Evolutionary conservation across 2,888 invertebrate genomes (phyloP).

Genomic region (Cerastoderma edule): DNA sequence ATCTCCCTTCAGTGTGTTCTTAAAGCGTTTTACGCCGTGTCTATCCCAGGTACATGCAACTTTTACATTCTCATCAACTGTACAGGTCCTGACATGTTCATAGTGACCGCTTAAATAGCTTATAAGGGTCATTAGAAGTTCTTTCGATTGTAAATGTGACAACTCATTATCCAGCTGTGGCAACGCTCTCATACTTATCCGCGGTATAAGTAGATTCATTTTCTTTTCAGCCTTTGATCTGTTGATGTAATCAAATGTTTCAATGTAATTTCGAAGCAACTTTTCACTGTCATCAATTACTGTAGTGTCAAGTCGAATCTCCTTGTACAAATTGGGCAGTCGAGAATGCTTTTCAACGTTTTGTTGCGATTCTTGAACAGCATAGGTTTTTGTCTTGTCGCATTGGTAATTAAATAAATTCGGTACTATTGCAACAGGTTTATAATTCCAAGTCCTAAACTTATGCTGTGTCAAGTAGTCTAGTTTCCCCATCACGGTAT

Average conservation of each 20-base stretch:
- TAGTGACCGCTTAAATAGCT: slow-evolving; percentile 43
- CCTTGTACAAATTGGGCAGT: slow-evolving; percentile 45
- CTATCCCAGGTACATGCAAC: slow-evolving; percentile 92
- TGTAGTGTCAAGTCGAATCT: slow-evolving; percentile 78
- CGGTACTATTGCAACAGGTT: slow-evolving; percentile 47
- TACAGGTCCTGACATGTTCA: slow-evolving; percentile 74
- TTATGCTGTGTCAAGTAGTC: slow-evolving; percentile 59
- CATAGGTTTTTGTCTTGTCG: slow-evolving; percentile 91
- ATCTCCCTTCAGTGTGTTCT: not conserved
- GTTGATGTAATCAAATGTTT: not conserved
- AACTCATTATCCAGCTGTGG: slow-evolving; percentile 25
- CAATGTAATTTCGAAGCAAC: not conserved
- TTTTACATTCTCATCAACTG: slow-evolving; percentile 91
- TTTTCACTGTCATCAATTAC: not conserved
- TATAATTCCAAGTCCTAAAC: slow-evolving; percentile 47
- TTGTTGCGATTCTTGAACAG: slow-evolving; percentile 78
- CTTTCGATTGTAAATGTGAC: slow-evolving; percentile 17
- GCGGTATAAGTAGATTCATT: not conserved
- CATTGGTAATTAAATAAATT: slow-evolving; percentile 88
- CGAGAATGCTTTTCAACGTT: slow-evolving; percentile 7
- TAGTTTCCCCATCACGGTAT: slow-evolving; percentile 65
- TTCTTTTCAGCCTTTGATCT: not conserved
- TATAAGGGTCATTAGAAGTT: slow-evolving; percentile 31
- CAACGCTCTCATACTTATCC: not conserved
- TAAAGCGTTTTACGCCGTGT: slow-evolving; percentile 65